These are phyloP conservation scores for Simalia tracyae DNA, from an alignment of 2,797 vertebrate species.

Conservation along the genomic window DNA sequence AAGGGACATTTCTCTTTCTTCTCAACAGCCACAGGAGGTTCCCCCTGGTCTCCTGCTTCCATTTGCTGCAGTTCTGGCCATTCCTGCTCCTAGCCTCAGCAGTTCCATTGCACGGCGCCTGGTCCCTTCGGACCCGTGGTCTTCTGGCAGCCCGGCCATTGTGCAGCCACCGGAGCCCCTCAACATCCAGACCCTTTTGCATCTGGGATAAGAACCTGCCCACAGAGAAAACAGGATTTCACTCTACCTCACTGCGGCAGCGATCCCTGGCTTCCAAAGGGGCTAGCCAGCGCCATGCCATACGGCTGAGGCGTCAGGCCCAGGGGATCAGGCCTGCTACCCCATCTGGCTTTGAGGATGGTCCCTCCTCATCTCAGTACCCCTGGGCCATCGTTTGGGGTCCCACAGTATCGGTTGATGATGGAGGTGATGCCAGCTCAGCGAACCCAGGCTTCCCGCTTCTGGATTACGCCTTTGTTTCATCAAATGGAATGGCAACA, in stretches of 20 bases:
- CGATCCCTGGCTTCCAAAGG: constrained; percentile 24
- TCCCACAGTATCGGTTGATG: constrained; percentile 78
- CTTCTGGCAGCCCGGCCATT: constrained; percentile 69
- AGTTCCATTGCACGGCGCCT: constrained; percentile 61
- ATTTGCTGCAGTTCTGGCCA: constrained; percentile 72
- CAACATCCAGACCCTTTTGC: constrained; percentile 67
- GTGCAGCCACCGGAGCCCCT: constrained; percentile 71
- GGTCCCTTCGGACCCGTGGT: constrained; percentile 65
- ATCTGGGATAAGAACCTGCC: constrained; percentile 75
- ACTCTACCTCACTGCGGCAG: constrained; percentile 42
- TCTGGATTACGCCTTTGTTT: constrained; percentile 76
- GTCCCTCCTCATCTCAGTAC: constrained; percentile 78
- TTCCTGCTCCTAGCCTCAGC: constrained; percentile 69
- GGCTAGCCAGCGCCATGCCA: constrained; percentile 47
- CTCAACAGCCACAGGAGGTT: constrained; percentile 50
- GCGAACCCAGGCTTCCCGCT: constrained; percentile 76
- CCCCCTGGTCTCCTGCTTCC: constrained; percentile 62
- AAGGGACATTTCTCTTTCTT: neutral
- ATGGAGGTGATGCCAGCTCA: constrained; percentile 75
- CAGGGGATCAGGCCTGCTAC: constrained; percentile 68
- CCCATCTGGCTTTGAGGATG: constrained; percentile 77
- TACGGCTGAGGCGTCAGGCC: constrained; percentile 71
- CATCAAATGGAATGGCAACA: constrained; percentile 74
- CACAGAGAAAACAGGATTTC: constrained; percentile 61
- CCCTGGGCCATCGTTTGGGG: constrained; percentile 83